Evolutionary conservation across 2,888 invertebrate species (phyloP), one percentile per base, ranked within the genome.

Genomic region (Meteorus colon): DNA sequence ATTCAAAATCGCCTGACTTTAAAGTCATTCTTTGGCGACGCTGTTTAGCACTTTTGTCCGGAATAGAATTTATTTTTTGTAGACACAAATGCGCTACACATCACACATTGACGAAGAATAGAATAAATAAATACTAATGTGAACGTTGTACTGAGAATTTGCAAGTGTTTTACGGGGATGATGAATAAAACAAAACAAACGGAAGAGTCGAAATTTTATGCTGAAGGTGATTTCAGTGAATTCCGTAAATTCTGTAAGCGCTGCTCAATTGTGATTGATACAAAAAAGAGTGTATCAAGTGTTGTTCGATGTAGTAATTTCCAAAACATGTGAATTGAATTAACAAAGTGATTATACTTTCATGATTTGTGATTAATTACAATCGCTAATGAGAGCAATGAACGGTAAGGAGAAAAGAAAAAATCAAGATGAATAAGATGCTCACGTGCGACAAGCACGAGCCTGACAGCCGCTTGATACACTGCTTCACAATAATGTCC

Each of bases 401-500:
- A 48, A n/a, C 8, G 41, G n/a, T 5, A 19, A 55, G 24, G n/a
- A 51, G 24, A n/a, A 51, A 51, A 51, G 8, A 55, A 19, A 55
- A 48, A 48, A 55, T 55, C 1, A 1, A 55, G 19, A 55, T 19
- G 19, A 19, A 48, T 48, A 48, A 48, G 48, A 55, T 55, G 55
- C n/a, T 75, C 71, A 27, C 41, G 29, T 68, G 71, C 67, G 67
- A 72, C 62, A 69, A 65, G 73, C 74, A 68, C 60, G 60, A 45
- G 37, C 51, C 72, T 70, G 67, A 71, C 77, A 68, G 68, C 37
- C 73, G 76, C 73, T 75, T 78, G 81, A 79, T 68, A 79, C 78
- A 77, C 79, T 80, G 77, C 79, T 82, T 81, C 81, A 81, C 78
- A 80, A 81, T 81, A 81, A 82, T 31, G 31, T 63, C 6, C 63